A percentile compares a stretch with the other conserved stretches of the same genome.
These are phyloP conservation scores for Megaceryle alcyon DNA, from an alignment of 2,797 vertebrate genomes.

Conservation along the genomic window DNA sequence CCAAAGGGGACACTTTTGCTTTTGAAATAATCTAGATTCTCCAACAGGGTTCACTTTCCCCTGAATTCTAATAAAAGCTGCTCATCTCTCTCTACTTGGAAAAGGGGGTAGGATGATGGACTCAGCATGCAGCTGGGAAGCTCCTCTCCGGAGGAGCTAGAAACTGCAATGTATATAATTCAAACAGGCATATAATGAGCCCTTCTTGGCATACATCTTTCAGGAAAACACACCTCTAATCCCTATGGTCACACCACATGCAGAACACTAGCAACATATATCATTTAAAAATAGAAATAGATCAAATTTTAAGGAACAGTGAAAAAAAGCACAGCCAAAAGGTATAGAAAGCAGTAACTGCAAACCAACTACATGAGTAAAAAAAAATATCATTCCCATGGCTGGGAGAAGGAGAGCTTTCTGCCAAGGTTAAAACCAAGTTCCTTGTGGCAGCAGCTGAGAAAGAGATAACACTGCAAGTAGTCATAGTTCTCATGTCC, in stretches of 20 bases:
- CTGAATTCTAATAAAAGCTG: background rate
- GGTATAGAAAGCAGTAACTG: background rate
- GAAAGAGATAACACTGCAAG: background rate
- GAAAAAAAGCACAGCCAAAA: background rate
- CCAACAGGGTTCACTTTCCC: background rate
- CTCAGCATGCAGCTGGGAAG: background rate
- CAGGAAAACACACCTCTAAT: background rate
- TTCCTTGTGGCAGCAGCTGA: background rate
- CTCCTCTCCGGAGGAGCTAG: background rate
- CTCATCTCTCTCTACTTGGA: background rate
- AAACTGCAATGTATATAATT: background rate
- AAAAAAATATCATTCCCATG: background rate
- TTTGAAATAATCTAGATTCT: background rate
- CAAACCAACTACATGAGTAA: background rate
- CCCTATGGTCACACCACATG: background rate
- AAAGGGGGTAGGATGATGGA: background rate
- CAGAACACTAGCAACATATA: background rate
- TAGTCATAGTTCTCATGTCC: fast-evolving
- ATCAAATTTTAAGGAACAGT: background rate
- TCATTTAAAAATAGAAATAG: background rate
- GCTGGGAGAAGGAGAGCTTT: background rate
- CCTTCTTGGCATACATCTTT: background rate
- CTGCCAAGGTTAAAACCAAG: background rate
- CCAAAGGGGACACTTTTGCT: background rate
- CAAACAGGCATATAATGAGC: background rate